Percentiles rank a stretch among this genome's conserved stretches.
These are phyloP conservation scores for Aspidoscelis tigris DNA, from an alignment of 2,113 vertebrate species.

Conservation along the genomic window DNA sequence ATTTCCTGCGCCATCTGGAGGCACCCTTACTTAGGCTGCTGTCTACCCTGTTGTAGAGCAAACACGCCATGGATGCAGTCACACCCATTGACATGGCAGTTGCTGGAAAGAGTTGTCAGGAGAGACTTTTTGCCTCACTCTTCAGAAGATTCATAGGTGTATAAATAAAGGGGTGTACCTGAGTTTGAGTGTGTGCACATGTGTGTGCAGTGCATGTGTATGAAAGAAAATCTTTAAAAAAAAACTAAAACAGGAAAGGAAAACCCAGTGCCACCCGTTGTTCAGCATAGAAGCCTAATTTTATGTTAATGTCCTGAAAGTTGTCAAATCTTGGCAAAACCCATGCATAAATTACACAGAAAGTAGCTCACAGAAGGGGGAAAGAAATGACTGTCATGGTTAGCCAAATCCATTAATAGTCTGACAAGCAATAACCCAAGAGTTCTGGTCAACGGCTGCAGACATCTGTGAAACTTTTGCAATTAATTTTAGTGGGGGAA, in stretches of 20 bases:
- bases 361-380: slow-evolving; percentile 85
- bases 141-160: slow-evolving; percentile 43
- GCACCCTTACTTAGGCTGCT: too few species aligned
- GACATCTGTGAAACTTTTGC: slow-evolving; percentile 85
- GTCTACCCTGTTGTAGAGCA: slow-evolving; percentile 39
- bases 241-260: slow-evolving; percentile 68
- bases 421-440: slow-evolving; percentile 85
- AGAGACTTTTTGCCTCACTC: slow-evolving; percentile 34
- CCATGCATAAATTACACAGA: slow-evolving; percentile 88
- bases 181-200: slow-evolving; percentile 39
- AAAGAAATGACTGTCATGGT: slow-evolving; percentile 86
- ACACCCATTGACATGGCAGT: neutral
- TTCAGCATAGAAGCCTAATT: slow-evolving; percentile 83
- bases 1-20: too few species aligned
- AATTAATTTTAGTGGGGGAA: slow-evolving; percentile 75
- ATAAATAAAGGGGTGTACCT: slow-evolving; percentile 14
- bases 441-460: slow-evolving; percentile 85
- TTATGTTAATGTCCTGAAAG: slow-evolving; percentile 89
- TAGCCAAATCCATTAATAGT: slow-evolving; percentile 87
- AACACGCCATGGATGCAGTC: slow-evolving; percentile 32
- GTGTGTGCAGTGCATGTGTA: neutral
- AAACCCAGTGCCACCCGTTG: slow-evolving; percentile 81
- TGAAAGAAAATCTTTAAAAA: slow-evolving; percentile 8
- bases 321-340: slow-evolving; percentile 90
- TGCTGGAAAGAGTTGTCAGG: slow-evolving; percentile 19